A percentile compares a stretch with the other conserved stretches of the same genome.
These are phyloP conservation scores for Nilaparvata lugens DNA, from an alignment of 1,140 invertebrate species.

Conservation along the genomic window DNA sequence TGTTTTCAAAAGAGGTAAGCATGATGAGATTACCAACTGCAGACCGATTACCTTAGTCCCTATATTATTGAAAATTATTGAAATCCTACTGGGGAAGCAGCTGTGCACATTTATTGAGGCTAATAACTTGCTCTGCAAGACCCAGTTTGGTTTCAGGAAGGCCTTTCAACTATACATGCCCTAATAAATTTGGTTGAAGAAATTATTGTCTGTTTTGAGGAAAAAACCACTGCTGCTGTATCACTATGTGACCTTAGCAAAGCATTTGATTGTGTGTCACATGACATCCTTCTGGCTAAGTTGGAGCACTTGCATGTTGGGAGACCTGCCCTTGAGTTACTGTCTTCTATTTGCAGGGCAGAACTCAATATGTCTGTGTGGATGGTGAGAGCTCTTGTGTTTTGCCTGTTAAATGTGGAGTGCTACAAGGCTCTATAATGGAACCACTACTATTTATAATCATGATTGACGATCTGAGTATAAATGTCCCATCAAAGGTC, in stretches of 20 bases:
- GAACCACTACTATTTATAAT: no score
- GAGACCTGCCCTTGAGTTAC: no score
- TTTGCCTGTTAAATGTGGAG: constrained; percentile 1
- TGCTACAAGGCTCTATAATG: not conserved
- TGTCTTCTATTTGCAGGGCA: no score
- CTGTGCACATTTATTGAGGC: not conserved
- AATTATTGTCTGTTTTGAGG: not conserved
- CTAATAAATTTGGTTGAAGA: not conserved
- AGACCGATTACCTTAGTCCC: constrained; percentile 1
- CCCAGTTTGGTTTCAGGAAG: constrained; percentile 4
- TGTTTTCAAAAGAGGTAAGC: constrained; percentile 5
- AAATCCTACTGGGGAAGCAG: constrained; percentile 3
- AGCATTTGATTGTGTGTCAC: no score
- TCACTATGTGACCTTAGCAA: no score
- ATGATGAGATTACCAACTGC: not conserved
- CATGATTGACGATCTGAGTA: no score
- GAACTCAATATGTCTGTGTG: no score
- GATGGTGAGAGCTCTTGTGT: no score
- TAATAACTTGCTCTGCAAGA: constrained; percentile 1
- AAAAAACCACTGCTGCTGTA: not conserved
- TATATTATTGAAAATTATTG: constrained; percentile 1
- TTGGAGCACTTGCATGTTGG: no score
- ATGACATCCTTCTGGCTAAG: no score
- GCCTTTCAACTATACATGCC: constrained; percentile 1
- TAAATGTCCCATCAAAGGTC: constrained; percentile 5